Evolutionary conservation across 2,888 invertebrate species (phyloP), one percentile per base, ranked within the genome.

Genomic region (Nomada flava): DNA sequence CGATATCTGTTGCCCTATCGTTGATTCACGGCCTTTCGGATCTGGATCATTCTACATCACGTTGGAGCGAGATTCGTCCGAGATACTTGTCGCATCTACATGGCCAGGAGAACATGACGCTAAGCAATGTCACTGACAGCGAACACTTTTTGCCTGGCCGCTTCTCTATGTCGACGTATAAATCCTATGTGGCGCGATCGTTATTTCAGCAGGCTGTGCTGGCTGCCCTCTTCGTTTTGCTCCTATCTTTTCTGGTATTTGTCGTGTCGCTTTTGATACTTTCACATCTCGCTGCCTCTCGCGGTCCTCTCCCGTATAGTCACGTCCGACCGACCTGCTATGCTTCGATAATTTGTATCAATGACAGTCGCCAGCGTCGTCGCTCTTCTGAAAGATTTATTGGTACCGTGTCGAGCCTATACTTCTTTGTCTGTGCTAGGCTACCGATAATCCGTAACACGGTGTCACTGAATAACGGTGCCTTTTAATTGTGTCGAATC

Each of bases 191-290:
- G 82, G 76, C 85, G 87, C 82, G 84, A 87, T 87, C 79, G 79
- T 83, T 87, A 84, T 81, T 86, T 84, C 78, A 81, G 64, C 87
- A 73, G 52, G 82, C 82, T 47, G 78, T 76, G 76, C 68, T 71
- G 60, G 29, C 64, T 26, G 36, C 36, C 36, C 7, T 42, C 65
- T 79, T 82, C 65, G 85, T 87, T 87, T 87, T 87, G 75, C 85
- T 86, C 70, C 62, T 82, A 71, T 67, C 47, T 65, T 36, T 44
- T 67, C 29, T n/a, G 59, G 62, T 60, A 70, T 77, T 75, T 59
- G 74, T 67, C 76, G 76, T 72, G 86, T 86, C 87, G 81, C 81
- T 86, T 86, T 86, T 86, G 81, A 86, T 86, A 84, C 76, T 73
- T 86, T 80, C 77, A 75, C 69, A 72, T 83, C 85, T 83, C 71